These are phyloP conservation scores for Syngnathus floridae DNA, from an alignment of 2,113 vertebrate species.

Conservation along the genomic window DNA sequence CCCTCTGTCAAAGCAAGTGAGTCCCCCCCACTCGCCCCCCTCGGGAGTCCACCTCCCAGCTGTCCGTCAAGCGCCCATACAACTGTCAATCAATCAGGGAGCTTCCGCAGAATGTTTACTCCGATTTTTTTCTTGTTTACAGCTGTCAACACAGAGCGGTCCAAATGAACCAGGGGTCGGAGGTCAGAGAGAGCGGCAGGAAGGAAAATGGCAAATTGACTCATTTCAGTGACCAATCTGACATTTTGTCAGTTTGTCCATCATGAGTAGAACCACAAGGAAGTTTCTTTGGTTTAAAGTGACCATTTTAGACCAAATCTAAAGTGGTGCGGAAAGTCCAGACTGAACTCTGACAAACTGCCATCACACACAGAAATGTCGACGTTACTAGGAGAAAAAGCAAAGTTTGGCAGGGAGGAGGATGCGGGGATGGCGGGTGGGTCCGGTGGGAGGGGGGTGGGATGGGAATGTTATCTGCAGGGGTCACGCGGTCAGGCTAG, in stretches of 20 bases:
- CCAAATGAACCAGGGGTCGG: constrained; percentile 19
- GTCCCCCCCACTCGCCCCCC: constrained; percentile 28
- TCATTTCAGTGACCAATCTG: background rate
- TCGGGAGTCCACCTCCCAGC: constrained; percentile 46
- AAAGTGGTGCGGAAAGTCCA: too few species aligned
- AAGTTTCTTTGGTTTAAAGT: background rate
- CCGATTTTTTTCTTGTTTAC: constrained; percentile 3
- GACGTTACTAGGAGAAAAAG: background rate
- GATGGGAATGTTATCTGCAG: constrained; percentile 66
- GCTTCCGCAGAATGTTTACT: constrained; percentile 19
- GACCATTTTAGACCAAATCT: background rate
- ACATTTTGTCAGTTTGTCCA: background rate
- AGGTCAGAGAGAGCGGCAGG: constrained; percentile 8
- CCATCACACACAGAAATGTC: background rate
- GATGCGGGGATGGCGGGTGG: constrained; percentile 30
- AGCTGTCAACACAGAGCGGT: constrained; percentile 23
- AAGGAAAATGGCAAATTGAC: background rate
- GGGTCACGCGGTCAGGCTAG: constrained; percentile 57
- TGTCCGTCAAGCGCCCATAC: constrained; percentile 62
- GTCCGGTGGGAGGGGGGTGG: constrained; percentile 36
- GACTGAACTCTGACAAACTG: background rate
- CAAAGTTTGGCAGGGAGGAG: background rate
- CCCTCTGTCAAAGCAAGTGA: background rate
- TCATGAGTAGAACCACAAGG: background rate
- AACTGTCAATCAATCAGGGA: constrained; percentile 60